Conservation (phyloP, 2,113 vertebrate species). For the Cololabis saira region DNA sequence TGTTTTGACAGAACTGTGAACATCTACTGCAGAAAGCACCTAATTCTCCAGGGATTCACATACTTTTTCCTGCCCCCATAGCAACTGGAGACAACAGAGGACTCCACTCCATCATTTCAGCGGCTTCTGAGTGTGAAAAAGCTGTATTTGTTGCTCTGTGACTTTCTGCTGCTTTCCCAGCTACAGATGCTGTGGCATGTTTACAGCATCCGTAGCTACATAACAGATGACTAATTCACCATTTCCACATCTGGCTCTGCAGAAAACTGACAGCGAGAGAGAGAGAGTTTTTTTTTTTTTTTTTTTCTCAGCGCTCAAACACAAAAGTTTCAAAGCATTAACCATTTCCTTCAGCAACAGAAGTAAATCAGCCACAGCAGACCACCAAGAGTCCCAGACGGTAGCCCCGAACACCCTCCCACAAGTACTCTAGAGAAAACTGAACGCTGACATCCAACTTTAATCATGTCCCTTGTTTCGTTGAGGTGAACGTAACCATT, state of each 20-base stretch:
- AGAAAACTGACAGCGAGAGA: slow-evolving; percentile 7
- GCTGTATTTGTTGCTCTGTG: neutral
- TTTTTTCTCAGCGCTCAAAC: slow-evolving; percentile 11
- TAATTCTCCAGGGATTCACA: no score
- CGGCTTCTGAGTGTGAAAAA: neutral
- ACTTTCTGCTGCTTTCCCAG: slow-evolving; percentile 10
- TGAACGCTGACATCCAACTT: no score
- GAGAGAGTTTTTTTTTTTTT: slow-evolving; percentile 2
- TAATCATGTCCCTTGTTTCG: no score
- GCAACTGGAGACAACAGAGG: no score
- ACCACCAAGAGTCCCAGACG: neutral
- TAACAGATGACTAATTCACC: slow-evolving; percentile 24
- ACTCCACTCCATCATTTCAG: neutral
- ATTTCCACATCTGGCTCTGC: slow-evolving; percentile 64
- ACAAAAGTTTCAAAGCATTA: slow-evolving; percentile 11
- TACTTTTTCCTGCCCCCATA: no score
- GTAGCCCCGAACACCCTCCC: neutral
- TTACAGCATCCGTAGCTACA: slow-evolving; percentile 38
- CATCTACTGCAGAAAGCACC: no score
- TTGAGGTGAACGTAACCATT: no score
- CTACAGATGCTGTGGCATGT: slow-evolving; percentile 23
- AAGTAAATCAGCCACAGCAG: neutral
- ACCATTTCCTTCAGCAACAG: slow-evolving; percentile 33
- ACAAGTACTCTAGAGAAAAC: no score
- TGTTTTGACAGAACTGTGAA: no score